Conservation (phyloP, 2,888 invertebrate genomes). For the Melinopterus prodromus region DNA sequence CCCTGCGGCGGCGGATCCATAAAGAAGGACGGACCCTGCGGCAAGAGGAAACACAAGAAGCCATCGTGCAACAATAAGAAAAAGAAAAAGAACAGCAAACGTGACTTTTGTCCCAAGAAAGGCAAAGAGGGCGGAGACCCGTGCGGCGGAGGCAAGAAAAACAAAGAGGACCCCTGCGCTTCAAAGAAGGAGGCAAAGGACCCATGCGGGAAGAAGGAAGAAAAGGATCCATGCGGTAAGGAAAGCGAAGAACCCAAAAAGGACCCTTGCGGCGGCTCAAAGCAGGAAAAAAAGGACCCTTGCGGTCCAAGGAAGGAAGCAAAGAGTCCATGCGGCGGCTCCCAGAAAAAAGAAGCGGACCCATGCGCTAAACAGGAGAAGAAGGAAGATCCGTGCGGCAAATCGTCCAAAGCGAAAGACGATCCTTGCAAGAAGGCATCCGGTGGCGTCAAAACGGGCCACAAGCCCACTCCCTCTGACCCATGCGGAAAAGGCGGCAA, state of each 20-base stretch:
- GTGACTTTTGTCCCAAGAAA: not conserved
- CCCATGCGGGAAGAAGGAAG: conserved; percentile 27
- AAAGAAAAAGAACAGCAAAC: not conserved
- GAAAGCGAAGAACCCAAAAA: too few relatives aligned
- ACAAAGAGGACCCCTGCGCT: conserved; percentile 37
- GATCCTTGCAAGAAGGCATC: conserved; percentile 7
- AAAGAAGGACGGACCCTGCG: conserved; percentile 36
- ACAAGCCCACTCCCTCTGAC: not conserved
- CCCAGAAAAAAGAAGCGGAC: too few relatives aligned
- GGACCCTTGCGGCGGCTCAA: conserved; percentile 17
- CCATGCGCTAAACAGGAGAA: too few relatives aligned
- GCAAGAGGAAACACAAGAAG: conserved; percentile 20
- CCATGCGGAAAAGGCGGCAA: not conserved
- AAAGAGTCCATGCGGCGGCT: not conserved
- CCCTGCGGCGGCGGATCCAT: conserved; percentile 4
- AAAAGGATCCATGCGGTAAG: conserved; percentile 30
- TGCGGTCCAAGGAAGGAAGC: conserved; percentile 17
- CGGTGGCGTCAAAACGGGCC: not conserved
- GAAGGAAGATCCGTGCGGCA: conserved; percentile 19
- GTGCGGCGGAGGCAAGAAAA: conserved; percentile 15
- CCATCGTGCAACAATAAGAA: conserved; percentile 13
- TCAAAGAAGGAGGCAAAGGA: conserved; percentile 35
- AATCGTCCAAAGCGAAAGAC: not conserved
- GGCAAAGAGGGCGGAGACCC: conserved; percentile 6
- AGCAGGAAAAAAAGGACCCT: conserved; percentile 7